Conservation (phyloP, 2,888 invertebrate genomes). For the Melieria omissa region DNA sequence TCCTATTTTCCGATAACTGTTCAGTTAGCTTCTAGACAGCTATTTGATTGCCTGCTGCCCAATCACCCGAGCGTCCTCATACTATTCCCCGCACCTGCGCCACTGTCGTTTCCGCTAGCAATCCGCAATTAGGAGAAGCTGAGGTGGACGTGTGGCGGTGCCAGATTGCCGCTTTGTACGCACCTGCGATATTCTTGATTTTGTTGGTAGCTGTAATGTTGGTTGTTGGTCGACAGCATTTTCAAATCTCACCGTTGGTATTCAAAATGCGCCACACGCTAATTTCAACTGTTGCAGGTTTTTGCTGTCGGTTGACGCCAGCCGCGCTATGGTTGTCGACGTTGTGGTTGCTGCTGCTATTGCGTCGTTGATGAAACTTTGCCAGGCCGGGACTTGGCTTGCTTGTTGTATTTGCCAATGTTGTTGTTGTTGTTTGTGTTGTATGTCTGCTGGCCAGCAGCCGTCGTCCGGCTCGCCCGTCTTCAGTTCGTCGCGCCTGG, state of each 20-base stretch:
- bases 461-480: conserved; percentile 38
- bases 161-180: no score
- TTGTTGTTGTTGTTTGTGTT: conserved; percentile 21
- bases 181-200: no score
- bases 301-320: background rate
- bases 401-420: conserved; percentile 9
- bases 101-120: no score
- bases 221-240: background rate
- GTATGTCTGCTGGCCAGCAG: conserved; percentile 35
- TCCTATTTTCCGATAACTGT: no score
- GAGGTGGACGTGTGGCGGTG: no score
- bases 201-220: no score
- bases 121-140: no score
- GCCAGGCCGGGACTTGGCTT: conserved; percentile 3
- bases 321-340: background rate
- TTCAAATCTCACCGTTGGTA: background rate
- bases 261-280: background rate
- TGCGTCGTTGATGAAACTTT: background rate
- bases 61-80: no score
- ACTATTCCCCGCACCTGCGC: no score
- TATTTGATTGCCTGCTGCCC: no score
- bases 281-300: conserved; percentile 24
- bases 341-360: background rate
- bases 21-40: no score
- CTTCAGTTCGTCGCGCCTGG: no score